A percentile compares a stretch with the other conserved stretches of the same genome.
Evolutionary conservation across 2,113 vertebrate species (phyloP).

Genomic region (Beaufortia kweichowensis): DNA sequence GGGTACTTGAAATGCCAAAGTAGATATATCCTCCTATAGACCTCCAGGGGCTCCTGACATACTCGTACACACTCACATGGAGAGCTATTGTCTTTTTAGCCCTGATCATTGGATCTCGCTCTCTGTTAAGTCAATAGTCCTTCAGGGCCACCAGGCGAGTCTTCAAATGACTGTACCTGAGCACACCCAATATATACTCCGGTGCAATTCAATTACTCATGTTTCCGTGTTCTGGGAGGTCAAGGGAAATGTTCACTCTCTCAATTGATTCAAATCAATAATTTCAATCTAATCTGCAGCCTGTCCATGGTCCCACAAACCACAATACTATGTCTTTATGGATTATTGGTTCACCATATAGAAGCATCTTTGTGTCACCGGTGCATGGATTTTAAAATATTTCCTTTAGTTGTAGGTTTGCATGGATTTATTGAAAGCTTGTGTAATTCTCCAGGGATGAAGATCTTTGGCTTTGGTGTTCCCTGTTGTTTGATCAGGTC

Average conservation of each 20-base stretch:
- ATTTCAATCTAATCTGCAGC: slow-evolving; percentile 63
- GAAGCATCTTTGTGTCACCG: slow-evolving; percentile 2
- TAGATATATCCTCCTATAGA: slow-evolving; percentile 1
- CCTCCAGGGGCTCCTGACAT: not conserved
- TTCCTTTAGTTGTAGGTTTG: not conserved
- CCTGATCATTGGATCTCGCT: slow-evolving; percentile 28
- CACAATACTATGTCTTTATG: slow-evolving; percentile 47
- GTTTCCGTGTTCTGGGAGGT: slow-evolving; percentile 52
- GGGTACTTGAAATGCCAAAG: not conserved
- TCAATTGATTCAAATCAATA: slow-evolving; percentile 70
- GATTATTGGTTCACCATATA: slow-evolving; percentile 1
- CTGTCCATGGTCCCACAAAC: slow-evolving; percentile 60
- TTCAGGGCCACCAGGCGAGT: slow-evolving; percentile 42
- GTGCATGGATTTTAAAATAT: slow-evolving; percentile 3
- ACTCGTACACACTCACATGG: not conserved
- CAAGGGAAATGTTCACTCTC: slow-evolving; percentile 51
- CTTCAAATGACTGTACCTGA: slow-evolving; percentile 30
- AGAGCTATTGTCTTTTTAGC: slow-evolving; percentile 4
- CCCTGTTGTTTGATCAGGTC: not conserved
- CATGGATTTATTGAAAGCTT: not conserved
- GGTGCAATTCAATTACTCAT: slow-evolving; percentile 56
- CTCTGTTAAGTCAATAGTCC: slow-evolving; percentile 36
- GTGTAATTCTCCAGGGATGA: not conserved
- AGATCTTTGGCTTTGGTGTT: not conserved
- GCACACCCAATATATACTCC: slow-evolving; percentile 41